Evolutionary conservation across 2,113 vertebrate species (phyloP).

Genomic region (Cheilinus undulatus): DNA sequence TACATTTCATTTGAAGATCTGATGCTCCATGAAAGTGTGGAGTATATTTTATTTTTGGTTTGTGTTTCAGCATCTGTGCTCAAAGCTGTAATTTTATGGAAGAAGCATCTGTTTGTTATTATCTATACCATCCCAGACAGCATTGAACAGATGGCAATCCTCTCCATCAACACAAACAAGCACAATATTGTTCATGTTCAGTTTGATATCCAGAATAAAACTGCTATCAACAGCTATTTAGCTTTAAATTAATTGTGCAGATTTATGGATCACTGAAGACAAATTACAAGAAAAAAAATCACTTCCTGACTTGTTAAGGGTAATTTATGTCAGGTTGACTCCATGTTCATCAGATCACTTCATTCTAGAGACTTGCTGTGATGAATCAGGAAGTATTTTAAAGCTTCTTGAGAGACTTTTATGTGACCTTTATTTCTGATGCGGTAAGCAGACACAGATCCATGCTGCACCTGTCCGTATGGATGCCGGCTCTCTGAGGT

Average conservation of each 20-base stretch:
- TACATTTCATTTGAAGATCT: background rate
- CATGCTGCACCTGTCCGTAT: constrained; percentile 40
- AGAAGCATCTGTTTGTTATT: constrained; percentile 42
- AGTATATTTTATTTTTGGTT: background rate
- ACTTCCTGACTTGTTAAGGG: constrained; percentile 4
- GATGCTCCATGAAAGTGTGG: background rate
- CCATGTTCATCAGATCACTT: background rate
- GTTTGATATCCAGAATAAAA: background rate
- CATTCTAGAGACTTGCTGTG: background rate
- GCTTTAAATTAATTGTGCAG: constrained; percentile 13
- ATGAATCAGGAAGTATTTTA: constrained; percentile 10
- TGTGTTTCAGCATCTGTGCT: constrained; percentile 5
- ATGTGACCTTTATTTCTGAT: background rate
- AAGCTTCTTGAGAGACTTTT: background rate
- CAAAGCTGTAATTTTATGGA: background rate
- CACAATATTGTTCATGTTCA: background rate
- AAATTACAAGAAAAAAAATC: constrained; percentile 6
- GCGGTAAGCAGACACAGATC: constrained; percentile 7
- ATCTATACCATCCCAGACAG: constrained; percentile 21
- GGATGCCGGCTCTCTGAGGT: constrained; percentile 13
- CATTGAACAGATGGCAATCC: constrained; percentile 27
- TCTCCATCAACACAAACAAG: constrained; percentile 23
- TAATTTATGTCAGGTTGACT: constrained; percentile 1
- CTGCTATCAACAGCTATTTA: background rate
- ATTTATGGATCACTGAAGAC: constrained; percentile 7